Percentiles rank a stretch among this genome's conserved stretches.
phyloP scores from a whole-genome alignment of 2,113 vertebrate species.

The Murina feae region DNA sequence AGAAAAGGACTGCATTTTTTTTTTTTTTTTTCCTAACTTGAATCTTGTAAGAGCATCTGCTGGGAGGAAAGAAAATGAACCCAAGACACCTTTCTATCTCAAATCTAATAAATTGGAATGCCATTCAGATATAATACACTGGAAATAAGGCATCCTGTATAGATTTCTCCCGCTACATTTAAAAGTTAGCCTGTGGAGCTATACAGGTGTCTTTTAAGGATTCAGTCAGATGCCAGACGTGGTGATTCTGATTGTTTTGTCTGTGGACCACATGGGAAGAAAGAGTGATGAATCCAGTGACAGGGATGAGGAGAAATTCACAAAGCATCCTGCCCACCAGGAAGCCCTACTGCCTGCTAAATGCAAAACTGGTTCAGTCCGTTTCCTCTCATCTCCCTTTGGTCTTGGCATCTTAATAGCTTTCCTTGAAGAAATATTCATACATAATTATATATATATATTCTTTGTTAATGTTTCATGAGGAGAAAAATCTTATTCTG shows the following conservation, averaged over 20 bases:
- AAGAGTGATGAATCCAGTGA: background rate
- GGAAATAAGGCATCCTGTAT: background rate
- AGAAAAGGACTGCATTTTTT: background rate
- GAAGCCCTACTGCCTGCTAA: background rate
- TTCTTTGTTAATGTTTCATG: slow-evolving; percentile 24
- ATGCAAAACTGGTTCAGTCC: background rate
- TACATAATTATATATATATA: background rate
- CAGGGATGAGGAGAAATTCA: background rate
- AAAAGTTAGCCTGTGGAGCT: background rate
- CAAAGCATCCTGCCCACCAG: background rate
- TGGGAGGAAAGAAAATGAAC: slow-evolving; percentile 20
- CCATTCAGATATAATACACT: background rate
- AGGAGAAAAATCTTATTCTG: background rate
- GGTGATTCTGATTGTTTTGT: background rate
- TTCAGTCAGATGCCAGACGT: background rate
- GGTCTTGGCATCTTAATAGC: background rate
- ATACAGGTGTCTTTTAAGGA: background rate
- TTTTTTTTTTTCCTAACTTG: background rate
- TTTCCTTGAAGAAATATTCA: background rate
- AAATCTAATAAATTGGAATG: background rate
- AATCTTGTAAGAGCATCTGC: slow-evolving; percentile 28
- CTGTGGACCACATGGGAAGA: slow-evolving; percentile 7
- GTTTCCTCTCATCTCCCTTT: background rate
- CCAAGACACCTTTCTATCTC: background rate
- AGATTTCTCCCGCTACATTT: background rate